Percentiles rank a stretch among this genome's conserved stretches.
phyloP scores from a whole-genome alignment of 2,797 vertebrate genomes.

The Naso thynnoides region DNA sequence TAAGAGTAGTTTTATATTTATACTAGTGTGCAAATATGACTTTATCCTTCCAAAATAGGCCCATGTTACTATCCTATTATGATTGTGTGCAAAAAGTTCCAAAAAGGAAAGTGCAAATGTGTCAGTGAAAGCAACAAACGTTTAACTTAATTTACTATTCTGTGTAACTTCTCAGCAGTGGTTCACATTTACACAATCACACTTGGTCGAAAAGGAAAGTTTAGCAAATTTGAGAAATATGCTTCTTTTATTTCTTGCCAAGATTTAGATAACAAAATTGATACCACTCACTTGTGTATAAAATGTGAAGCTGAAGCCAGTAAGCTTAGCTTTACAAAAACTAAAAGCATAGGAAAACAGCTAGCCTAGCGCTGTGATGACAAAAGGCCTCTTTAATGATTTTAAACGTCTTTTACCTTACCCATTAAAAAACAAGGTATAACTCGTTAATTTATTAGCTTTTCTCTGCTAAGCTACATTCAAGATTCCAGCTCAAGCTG shows the following conservation, averaged over 20 bases:
- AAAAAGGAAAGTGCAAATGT: not conserved
- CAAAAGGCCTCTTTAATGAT: not conserved
- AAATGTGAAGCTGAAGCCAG: not conserved
- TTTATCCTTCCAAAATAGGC: conserved; percentile 28
- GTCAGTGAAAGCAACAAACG: not conserved
- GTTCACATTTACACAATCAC: not conserved
- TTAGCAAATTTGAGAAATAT: not conserved
- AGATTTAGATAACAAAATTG: not conserved
- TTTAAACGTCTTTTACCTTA: not conserved
- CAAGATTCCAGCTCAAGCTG: too few relatives aligned
- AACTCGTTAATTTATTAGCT: too few relatives aligned
- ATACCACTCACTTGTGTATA: not conserved
- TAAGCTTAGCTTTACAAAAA: not conserved
- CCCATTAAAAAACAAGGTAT: too few relatives aligned
- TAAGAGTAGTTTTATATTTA: conserved; percentile 29
- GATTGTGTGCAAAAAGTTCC: not conserved
- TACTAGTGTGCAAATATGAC: conserved; percentile 17
- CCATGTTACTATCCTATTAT: conserved; percentile 10
- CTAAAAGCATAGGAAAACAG: not conserved
- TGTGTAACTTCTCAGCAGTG: not conserved
- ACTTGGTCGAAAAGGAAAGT: not conserved
- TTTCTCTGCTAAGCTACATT: too few relatives aligned
- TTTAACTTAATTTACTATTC: not conserved
- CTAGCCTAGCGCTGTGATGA: not conserved
- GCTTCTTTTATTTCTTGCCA: not conserved